Percentiles rank a stretch among this genome's conserved stretches.
Evolutionary conservation across 2,888 invertebrate genomes (phyloP).

Genomic region (Schizaphis graminum): DNA sequence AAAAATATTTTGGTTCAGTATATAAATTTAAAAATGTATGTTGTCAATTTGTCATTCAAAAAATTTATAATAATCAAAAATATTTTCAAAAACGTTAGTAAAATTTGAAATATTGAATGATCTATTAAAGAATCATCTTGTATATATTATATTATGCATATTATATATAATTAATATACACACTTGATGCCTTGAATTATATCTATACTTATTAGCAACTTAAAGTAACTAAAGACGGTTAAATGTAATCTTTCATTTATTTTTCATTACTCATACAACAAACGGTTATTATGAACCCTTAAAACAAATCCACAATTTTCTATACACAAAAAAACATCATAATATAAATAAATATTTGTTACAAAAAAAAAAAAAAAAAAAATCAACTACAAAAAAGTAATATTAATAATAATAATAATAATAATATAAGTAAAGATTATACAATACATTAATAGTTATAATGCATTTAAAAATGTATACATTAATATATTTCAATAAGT

Average conservation of each 20-base stretch:
- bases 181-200: too few species aligned
- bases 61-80: too few species aligned
- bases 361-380: constrained; percentile 46
- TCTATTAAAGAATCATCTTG: too few species aligned
- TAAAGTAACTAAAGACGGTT: neutral
- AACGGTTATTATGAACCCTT: constrained; percentile 63
- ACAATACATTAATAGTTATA: constrained; percentile 51
- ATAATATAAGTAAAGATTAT: constrained; percentile 27
- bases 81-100: too few species aligned
- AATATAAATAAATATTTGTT: constrained; percentile 56
- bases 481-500: constrained; percentile 38
- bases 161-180: too few species aligned
- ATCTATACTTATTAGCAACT: neutral
- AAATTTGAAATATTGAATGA: too few species aligned
- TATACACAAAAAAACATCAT: constrained; percentile 35
- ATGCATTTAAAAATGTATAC: constrained; percentile 32
- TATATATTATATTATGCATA: too few species aligned
- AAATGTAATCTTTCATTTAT: constrained; percentile 37
- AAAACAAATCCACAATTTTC: constrained; percentile 49
- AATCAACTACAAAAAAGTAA: constrained; percentile 54
- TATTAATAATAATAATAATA: constrained; percentile 13
- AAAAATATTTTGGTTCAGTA: too few species aligned
- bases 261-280: constrained; percentile 56
- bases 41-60: too few species aligned
- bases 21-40: too few species aligned